phyloP scores from a whole-genome alignment of 2,797 vertebrate species.

The Miichthys miiuy region DNA sequence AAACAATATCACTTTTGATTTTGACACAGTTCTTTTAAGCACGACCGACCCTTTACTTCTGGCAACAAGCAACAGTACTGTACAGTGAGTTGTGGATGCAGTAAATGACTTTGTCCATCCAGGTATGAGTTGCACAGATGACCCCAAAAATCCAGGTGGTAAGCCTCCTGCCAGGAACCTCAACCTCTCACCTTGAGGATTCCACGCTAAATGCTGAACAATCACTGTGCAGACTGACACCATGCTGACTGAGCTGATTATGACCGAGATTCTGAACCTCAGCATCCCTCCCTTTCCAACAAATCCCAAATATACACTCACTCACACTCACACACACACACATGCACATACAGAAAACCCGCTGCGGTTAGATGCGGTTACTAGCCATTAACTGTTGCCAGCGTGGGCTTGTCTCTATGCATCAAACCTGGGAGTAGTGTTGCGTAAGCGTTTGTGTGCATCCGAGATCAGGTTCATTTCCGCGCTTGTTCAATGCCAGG shows the following conservation, averaged over 20 bases:
- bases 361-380: constrained; percentile 26
- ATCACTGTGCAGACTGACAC: constrained; percentile 51
- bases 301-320: constrained; percentile 24
- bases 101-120: constrained; percentile 12
- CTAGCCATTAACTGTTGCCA: constrained; percentile 17
- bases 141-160: constrained; percentile 2
- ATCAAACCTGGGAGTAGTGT: constrained; percentile 18
- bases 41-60: too few species aligned
- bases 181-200: constrained; percentile 44
- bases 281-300: constrained; percentile 5
- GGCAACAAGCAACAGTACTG: too few species aligned
- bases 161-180: constrained; percentile 26
- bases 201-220: constrained; percentile 47
- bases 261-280: not conserved
- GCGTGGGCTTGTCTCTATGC: constrained; percentile 9
- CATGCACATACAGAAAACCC: not conserved
- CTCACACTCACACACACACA: not conserved
- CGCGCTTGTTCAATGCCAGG: constrained; percentile 64
- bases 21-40: too few species aligned
- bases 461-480: constrained; percentile 45
- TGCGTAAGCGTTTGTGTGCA: constrained; percentile 12
- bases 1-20: too few species aligned
- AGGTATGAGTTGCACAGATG: not conserved
- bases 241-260: constrained; percentile 56
- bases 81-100: not conserved